Percentiles rank a stretch among this genome's conserved stretches.
Evolutionary conservation across 2,888 invertebrate genomes (phyloP).

Genomic region (Diadegma fenestrale): DNA sequence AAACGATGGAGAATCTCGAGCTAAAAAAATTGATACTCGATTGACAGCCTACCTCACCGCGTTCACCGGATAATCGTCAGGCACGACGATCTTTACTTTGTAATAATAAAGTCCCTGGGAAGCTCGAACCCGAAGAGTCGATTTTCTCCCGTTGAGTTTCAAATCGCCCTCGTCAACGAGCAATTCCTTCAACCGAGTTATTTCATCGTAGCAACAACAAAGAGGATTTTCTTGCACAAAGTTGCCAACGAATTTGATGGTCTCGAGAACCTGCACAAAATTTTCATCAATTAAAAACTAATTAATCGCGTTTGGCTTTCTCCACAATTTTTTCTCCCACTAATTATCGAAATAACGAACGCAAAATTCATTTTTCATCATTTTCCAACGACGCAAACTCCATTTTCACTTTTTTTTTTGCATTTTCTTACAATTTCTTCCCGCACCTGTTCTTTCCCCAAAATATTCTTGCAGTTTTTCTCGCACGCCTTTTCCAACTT

Average conservation of each 20-base stretch:
- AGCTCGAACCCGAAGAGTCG: slow-evolving; percentile 87
- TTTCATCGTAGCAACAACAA: slow-evolving; percentile 91
- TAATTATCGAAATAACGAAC: no score
- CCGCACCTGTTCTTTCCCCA: slow-evolving; percentile 87
- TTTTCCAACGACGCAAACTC: no score
- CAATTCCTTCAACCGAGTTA: slow-evolving; percentile 87
- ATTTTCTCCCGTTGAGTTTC: slow-evolving; percentile 89
- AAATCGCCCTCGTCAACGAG: slow-evolving; percentile 86
- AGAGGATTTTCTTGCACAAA: slow-evolving; percentile 90
- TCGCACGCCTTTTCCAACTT: slow-evolving; percentile 88
- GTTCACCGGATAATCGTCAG: slow-evolving; percentile 88
- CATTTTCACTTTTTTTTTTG: no score
- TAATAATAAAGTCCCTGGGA: slow-evolving; percentile 88
- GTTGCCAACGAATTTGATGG: slow-evolving; percentile 87
- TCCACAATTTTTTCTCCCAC: not conserved
- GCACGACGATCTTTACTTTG: slow-evolving; percentile 87
- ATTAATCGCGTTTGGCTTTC: not conserved
- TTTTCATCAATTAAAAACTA: not conserved
- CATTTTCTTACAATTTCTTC: not conserved
- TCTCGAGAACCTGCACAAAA: slow-evolving; percentile 85
- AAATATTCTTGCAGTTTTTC: slow-evolving; percentile 86
- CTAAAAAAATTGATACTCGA: not conserved
- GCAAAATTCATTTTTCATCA: no score
- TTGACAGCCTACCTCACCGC: slow-evolving; percentile 85
- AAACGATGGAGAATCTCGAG: not conserved